These are phyloP conservation scores for Tryphoninae sp. DNA, from an alignment of 2,888 invertebrate genomes.

Conservation along the genomic window DNA sequence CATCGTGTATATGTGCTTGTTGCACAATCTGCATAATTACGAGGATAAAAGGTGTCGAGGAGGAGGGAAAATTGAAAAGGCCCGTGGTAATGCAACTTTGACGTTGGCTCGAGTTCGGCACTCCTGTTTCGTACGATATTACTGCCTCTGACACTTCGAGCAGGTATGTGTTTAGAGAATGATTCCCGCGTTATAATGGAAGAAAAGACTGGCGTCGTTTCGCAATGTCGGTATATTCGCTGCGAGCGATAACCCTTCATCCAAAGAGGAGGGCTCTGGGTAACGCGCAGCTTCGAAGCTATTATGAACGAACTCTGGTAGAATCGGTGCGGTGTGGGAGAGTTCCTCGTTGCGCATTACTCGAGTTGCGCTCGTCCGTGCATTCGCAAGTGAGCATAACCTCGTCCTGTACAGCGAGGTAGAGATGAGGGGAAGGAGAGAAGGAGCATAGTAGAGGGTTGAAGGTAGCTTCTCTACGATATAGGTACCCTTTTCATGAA, in stretches of 20 bases:
- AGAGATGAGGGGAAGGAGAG: neutral
- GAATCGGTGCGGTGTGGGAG: neutral
- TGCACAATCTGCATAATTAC: no score
- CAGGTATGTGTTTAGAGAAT: constrained; percentile 25
- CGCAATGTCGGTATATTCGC: constrained; percentile 26
- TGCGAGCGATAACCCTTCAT: constrained; percentile 40
- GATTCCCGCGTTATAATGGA: constrained; percentile 22
- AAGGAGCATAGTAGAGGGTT: neutral
- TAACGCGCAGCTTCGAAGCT: constrained; percentile 33
- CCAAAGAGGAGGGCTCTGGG: constrained; percentile 24
- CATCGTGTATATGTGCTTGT: no score
- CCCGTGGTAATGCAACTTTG: neutral
- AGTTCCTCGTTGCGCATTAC: constrained; percentile 15
- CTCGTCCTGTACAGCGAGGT: constrained; percentile 1
- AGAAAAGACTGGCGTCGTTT: constrained; percentile 7
- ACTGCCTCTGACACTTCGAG: neutral
- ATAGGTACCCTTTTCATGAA: constrained; percentile 22
- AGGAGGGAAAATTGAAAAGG: neutral
- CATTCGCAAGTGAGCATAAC: constrained; percentile 31
- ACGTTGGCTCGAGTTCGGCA: neutral
- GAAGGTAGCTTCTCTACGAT: neutral
- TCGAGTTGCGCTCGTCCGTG: constrained; percentile 26
- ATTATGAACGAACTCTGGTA: constrained; percentile 44
- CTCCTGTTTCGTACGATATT: neutral
- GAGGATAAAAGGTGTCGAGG: no score